Conservation (phyloP, 2,113 vertebrate species). For the Geococcyx californianus region DNA sequence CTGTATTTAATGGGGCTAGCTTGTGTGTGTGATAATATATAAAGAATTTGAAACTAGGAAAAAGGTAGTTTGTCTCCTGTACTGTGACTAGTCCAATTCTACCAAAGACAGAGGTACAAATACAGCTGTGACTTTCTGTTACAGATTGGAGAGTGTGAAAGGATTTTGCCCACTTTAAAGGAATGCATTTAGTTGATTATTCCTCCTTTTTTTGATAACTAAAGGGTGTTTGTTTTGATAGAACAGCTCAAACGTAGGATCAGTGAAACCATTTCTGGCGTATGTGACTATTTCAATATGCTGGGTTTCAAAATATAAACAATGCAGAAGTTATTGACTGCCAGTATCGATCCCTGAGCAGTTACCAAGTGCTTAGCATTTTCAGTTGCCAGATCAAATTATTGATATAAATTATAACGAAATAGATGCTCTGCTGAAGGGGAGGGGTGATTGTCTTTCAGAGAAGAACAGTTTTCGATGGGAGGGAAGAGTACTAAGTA, state of each 20-base stretch:
- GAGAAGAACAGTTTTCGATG: constrained; percentile 6
- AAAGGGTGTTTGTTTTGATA: background rate
- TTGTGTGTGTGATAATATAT: background rate
- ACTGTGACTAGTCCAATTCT: background rate
- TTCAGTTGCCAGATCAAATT: constrained; percentile 49
- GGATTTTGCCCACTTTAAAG: background rate
- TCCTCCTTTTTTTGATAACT: background rate
- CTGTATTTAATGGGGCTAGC: constrained; percentile 9
- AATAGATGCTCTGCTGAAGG: background rate
- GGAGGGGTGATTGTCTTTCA: background rate
- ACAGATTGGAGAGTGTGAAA: background rate
- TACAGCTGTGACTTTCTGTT: background rate
- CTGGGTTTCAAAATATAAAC: constrained; percentile 11
- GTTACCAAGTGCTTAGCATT: constrained; percentile 55
- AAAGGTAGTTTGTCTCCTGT: background rate
- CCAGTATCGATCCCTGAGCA: constrained; percentile 44
- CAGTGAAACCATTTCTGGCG: background rate
- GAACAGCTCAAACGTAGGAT: background rate
- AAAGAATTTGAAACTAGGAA: background rate
- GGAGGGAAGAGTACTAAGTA: constrained; percentile 49
- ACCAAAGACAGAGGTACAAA: background rate
- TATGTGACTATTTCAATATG: constrained; percentile 9
- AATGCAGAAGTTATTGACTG: constrained; percentile 18
- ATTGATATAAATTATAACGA: constrained; percentile 46
- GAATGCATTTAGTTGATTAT: background rate